Conservation (phyloP, 2,797 vertebrate species). For the Lepus townsendii region DNA sequence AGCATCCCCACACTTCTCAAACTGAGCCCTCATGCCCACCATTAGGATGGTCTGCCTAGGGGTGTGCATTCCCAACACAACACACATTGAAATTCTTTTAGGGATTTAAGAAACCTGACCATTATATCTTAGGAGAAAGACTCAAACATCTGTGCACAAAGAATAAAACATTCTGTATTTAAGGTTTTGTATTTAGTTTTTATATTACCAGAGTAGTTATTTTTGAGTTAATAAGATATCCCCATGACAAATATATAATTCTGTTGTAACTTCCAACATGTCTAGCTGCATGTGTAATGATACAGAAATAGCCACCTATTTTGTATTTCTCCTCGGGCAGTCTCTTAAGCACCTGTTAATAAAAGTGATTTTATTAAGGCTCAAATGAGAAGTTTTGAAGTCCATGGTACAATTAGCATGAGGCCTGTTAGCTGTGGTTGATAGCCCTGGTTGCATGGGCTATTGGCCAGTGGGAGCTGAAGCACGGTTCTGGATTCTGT, state of each 20-base stretch:
- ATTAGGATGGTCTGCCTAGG: not conserved
- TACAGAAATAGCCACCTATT: not conserved
- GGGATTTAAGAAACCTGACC: not conserved
- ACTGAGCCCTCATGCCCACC: not conserved
- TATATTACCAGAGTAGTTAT: not conserved
- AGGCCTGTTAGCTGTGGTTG: not conserved
- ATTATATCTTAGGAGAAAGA: not conserved
- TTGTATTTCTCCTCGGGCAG: not conserved
- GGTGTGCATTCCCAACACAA: not conserved
- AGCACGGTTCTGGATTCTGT: not conserved
- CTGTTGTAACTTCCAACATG: not conserved
- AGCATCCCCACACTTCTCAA: not conserved
- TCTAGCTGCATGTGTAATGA: not conserved
- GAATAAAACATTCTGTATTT: not conserved
- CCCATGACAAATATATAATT: not conserved
- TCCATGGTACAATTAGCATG: not conserved
- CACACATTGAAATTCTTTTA: not conserved
- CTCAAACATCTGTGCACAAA: not conserved
- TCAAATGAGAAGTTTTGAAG: not conserved
- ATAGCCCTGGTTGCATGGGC: not conserved
- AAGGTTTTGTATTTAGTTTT: not conserved
- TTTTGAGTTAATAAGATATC: not conserved
- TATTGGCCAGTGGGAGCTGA: not conserved
- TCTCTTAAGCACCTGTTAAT: not conserved
- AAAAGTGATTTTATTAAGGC: conserved; percentile 46